Conservation (phyloP, 1,140 invertebrate genomes). For the Scylla paramamosain region DNA sequence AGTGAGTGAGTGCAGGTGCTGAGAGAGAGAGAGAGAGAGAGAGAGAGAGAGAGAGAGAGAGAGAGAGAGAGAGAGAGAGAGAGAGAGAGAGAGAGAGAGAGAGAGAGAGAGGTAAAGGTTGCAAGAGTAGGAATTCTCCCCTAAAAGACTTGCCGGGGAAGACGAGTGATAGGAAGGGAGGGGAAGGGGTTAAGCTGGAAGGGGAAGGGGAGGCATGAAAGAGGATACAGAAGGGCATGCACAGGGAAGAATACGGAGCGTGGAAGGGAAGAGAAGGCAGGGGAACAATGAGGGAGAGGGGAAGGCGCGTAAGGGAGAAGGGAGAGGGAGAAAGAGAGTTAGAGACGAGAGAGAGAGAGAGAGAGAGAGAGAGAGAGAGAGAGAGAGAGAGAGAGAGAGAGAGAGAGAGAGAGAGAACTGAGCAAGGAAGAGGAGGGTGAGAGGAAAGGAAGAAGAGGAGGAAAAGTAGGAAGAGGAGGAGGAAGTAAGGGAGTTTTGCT, state of each 20-base stretch:
- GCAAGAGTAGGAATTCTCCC: background rate
- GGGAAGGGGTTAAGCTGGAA: background rate
- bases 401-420: background rate
- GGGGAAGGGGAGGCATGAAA: background rate
- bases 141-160: background rate
- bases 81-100: background rate
- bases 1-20: background rate
- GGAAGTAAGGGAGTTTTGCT: constrained; percentile 2
- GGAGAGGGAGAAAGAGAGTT: too few species aligned
- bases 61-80: background rate
- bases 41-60: too few species aligned
- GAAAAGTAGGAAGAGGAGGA: background rate
- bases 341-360: too few species aligned
- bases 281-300: background rate
- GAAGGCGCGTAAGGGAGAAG: too few species aligned
- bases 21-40: too few species aligned
- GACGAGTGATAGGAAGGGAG: background rate
- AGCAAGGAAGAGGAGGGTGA: background rate
- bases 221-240: too few species aligned
- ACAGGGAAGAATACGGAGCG: background rate
- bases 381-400: background rate
- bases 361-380: background rate
- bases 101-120: background rate
- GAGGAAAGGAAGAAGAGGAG: background rate
- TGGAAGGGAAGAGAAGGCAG: background rate